A percentile compares a stretch with the other conserved stretches of the same genome.
phyloP scores from a whole-genome alignment of 2,888 invertebrate species.

The Erannis defoliaria region DNA sequence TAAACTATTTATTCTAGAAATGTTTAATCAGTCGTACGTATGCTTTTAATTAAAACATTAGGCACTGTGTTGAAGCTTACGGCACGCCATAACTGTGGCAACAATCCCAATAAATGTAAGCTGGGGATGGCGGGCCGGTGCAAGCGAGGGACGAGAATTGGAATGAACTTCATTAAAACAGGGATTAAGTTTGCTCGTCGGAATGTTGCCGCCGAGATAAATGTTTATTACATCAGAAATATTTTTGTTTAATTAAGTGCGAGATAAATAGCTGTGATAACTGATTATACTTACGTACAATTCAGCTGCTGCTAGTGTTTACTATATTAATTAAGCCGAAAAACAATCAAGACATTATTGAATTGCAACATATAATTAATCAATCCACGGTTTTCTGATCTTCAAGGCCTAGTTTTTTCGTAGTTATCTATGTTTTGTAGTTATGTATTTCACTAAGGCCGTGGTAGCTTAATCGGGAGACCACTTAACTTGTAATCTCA shows the following conservation, averaged over 20 bases:
- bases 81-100: slow-evolving; percentile 25
- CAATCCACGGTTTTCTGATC: too few species aligned
- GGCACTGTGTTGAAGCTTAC: slow-evolving; percentile 12
- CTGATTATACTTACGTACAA: not conserved
- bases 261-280: slow-evolving; percentile 29
- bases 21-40: not conserved
- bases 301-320: not conserved
- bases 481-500: too few species aligned
- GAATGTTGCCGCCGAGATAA: slow-evolving; percentile 31
- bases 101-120: slow-evolving; percentile 49
- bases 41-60: not conserved
- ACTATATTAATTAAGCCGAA: not conserved
- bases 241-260: slow-evolving; percentile 34
- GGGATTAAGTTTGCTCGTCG: slow-evolving; percentile 49
- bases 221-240: slow-evolving; percentile 25
- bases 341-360: not conserved
- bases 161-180: slow-evolving; percentile 48
- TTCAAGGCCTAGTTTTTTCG: too few species aligned
- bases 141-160: slow-evolving; percentile 24
- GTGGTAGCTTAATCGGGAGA: too few species aligned
- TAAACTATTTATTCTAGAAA: too few species aligned
- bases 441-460: too few species aligned
- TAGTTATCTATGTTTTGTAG: too few species aligned
- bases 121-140: slow-evolving; percentile 37
- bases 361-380: too few species aligned